These are phyloP conservation scores for Parambassis ranga DNA, from an alignment of 2,797 vertebrate species.

Conservation along the genomic window DNA sequence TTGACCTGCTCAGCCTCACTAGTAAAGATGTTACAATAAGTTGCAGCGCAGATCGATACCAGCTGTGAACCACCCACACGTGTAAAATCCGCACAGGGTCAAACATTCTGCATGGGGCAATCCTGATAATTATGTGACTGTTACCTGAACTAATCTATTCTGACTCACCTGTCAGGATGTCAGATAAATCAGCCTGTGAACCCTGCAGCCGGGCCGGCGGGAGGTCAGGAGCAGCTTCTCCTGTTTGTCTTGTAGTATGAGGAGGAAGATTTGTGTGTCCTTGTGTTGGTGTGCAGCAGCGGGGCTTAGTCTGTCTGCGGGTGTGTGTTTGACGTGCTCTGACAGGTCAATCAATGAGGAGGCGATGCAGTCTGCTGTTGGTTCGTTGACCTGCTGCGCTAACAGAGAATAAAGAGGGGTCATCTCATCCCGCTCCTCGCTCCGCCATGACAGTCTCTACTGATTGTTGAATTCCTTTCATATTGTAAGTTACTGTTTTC, in stretches of 20 bases:
- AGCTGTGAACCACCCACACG: slow-evolving; percentile 1
- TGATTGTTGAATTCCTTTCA: slow-evolving; percentile 13
- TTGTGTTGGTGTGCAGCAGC: slow-evolving; percentile 25
- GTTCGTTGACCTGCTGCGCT: slow-evolving; percentile 59
- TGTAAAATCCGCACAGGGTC: slow-evolving; percentile 20
- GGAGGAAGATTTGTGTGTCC: slow-evolving; percentile 14
- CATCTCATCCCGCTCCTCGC: slow-evolving; percentile 31
- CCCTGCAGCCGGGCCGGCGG: slow-evolving; percentile 3
- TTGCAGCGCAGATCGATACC: neutral
- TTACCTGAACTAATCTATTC: slow-evolving; percentile 50
- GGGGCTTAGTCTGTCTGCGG: slow-evolving; percentile 29
- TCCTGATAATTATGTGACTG: slow-evolving; percentile 23
- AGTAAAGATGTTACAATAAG: neutral
- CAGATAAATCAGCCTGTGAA: slow-evolving; percentile 29
- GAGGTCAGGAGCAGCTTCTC: neutral
- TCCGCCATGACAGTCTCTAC: slow-evolving; percentile 1
- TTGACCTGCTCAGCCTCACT: too few species aligned
- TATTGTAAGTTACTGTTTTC: neutral
- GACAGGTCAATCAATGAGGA: slow-evolving; percentile 74
- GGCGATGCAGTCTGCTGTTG: slow-evolving; percentile 45
- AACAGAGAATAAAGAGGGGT: slow-evolving; percentile 56
- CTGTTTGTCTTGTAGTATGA: slow-evolving; percentile 22
- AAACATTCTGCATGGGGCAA: slow-evolving; percentile 23
- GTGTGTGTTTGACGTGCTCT: slow-evolving; percentile 54
- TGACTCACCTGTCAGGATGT: slow-evolving; percentile 26